Percentiles rank a stretch among this genome's conserved stretches.
phyloP scores from a whole-genome alignment of 2,113 vertebrate species.

The Isurus oxyrinchus region DNA sequence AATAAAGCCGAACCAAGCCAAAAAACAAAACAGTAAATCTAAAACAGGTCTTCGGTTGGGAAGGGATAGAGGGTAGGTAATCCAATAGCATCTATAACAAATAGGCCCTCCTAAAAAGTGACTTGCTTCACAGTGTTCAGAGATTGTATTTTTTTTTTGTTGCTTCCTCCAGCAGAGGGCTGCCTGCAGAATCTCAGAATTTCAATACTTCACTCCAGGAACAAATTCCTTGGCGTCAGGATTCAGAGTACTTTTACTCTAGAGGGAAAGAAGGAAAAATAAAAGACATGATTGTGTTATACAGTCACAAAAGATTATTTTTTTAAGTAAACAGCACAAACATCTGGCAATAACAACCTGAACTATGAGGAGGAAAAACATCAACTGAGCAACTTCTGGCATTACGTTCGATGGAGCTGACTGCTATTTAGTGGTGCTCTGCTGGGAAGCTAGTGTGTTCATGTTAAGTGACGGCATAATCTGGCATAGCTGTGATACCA shows the following conservation, averaged over 20 bases:
- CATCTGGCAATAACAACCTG: not conserved
- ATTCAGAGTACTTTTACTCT: constrained; percentile 97
- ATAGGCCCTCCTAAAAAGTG: constrained; percentile 41
- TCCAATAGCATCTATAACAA: constrained; percentile 45
- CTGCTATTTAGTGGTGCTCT: not conserved
- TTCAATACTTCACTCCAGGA: constrained; percentile 94
- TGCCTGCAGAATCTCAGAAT: constrained; percentile 57
- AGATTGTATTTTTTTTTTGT: constrained; percentile 43
- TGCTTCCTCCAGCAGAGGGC: constrained; percentile 50
- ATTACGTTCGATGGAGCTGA: not conserved
- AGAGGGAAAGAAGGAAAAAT: constrained; percentile 44
- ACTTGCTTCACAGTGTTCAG: constrained; percentile 45
- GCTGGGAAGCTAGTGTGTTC: not conserved
- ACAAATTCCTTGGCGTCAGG: constrained; percentile 96
- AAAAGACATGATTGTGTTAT: not conserved
- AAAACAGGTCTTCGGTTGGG: not conserved
- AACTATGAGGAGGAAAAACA: not conserved
- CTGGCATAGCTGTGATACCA: not conserved
- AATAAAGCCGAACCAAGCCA: constrained; percentile 30
- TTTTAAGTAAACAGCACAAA: not conserved
- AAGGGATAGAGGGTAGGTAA: constrained; percentile 32
- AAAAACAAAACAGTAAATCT: constrained; percentile 29
- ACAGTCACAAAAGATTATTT: not conserved
- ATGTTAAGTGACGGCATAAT: not conserved
- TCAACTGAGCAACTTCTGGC: not conserved